phyloP scores from a whole-genome alignment of 2,797 vertebrate genomes.

The Microctenopoma lineatum region DNA sequence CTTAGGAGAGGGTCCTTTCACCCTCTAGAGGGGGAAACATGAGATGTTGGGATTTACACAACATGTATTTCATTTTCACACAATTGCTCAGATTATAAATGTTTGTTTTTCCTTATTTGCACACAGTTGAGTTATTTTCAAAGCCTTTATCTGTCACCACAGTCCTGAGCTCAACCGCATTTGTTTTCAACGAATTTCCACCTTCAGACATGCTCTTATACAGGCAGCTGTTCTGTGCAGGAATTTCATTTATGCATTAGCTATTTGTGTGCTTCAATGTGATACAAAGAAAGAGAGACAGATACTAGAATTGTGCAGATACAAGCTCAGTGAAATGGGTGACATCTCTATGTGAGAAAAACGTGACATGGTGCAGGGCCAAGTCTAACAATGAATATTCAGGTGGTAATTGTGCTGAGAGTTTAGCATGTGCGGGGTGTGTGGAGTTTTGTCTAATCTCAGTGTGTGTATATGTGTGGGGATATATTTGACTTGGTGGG shows the following conservation, averaged over 20 bases:
- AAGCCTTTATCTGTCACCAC: constrained; percentile 9
- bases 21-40: constrained; percentile 18
- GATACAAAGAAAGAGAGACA: not conserved
- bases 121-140: constrained; percentile 1
- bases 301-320: constrained; percentile 21
- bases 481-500: constrained; percentile 65
- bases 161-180: constrained; percentile 6
- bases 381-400: constrained; percentile 66
- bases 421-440: constrained; percentile 43
- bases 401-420: constrained; percentile 75
- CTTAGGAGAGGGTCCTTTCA: constrained; percentile 28
- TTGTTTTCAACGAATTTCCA: constrained; percentile 28
- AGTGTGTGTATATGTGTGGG: constrained; percentile 39
- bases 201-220: constrained; percentile 18
- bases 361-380: constrained; percentile 42
- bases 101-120: not conserved
- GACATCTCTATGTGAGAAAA: constrained; percentile 53
- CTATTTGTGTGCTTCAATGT: not conserved
- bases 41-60: not conserved
- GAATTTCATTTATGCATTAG: constrained; percentile 49
- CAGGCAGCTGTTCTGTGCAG: constrained; percentile 51
- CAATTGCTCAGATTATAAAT: not conserved
- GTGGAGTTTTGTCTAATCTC: constrained; percentile 56
- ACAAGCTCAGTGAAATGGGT: constrained; percentile 32
- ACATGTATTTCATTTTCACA: constrained; percentile 19